These are phyloP conservation scores for Eurosta solidaginis DNA, from an alignment of 1,140 invertebrate genomes.

Conservation along the genomic window DNA sequence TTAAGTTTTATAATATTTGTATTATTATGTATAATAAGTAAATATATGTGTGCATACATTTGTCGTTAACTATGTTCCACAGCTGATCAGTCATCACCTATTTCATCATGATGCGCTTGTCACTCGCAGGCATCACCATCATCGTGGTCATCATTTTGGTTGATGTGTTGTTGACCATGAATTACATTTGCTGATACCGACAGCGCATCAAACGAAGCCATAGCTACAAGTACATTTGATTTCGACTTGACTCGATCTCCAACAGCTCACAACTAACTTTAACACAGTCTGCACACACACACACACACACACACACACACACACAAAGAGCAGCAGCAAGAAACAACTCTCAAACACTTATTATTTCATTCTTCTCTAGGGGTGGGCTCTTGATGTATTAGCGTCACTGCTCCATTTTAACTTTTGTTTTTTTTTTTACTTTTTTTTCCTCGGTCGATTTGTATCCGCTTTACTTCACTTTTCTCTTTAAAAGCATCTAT, in stretches of 20 bases:
- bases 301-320: neutral
- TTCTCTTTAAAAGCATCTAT: neutral
- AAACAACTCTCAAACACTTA: neutral
- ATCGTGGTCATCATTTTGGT: neutral
- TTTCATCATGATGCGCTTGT: neutral
- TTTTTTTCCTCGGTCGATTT: neutral
- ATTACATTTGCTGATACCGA: neutral
- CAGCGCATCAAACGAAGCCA: conserved; percentile 10
- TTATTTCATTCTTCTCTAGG: neutral
- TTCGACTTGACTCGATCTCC: too few species aligned
- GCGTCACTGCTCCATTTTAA: neutral
- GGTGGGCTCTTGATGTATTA: conserved; percentile 15
- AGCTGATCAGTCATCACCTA: too few species aligned
- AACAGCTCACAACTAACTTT: too few species aligned
- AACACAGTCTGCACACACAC: neutral
- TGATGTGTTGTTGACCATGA: conserved; percentile 26
- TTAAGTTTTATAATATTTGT: too few species aligned
- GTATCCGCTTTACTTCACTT: neutral
- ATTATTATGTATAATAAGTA: too few species aligned
- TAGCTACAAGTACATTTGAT: neutral
- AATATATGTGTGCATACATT: too few species aligned
- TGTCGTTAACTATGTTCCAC: too few species aligned
- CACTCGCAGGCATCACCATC: neutral
- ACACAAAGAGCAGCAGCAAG: neutral
- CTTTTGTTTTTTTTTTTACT: neutral